These are phyloP conservation scores for Leptopilina boulardi DNA, from an alignment of 1,140 invertebrate genomes.

Conservation along the genomic window DNA sequence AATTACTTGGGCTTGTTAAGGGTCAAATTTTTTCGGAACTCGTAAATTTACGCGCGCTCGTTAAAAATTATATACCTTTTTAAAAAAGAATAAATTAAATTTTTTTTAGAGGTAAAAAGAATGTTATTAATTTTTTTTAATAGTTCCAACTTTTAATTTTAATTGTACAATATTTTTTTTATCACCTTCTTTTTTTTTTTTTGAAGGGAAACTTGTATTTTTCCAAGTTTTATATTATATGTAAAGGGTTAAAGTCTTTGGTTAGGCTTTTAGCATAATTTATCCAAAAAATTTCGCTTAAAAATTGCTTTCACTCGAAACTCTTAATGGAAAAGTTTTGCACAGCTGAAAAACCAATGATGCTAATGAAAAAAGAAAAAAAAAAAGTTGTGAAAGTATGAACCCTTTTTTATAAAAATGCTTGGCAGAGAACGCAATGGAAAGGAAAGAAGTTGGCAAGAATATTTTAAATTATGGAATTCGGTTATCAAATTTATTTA, in stretches of 20 bases:
- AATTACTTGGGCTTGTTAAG: background rate
- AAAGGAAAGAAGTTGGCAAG: background rate
- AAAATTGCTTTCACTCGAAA: slow-evolving; percentile 1
- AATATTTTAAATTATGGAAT: background rate
- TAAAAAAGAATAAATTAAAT: background rate
- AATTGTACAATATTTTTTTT: background rate
- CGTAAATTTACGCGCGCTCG: background rate
- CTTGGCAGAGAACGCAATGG: background rate
- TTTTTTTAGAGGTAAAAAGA: background rate
- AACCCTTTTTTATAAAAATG: slow-evolving; percentile 42
- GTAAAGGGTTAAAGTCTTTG: background rate
- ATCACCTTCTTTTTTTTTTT: background rate
- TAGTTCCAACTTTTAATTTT: no score
- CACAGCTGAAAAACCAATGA: slow-evolving; percentile 19
- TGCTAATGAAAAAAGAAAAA: slow-evolving; percentile 1
- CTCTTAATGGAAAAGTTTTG: slow-evolving; percentile 31
- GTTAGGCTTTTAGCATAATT: slow-evolving; percentile 12
- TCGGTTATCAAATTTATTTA: background rate
- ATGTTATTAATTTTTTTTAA: no score
- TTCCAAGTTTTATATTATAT: background rate
- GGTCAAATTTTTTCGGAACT: background rate
- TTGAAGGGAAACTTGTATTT: background rate
- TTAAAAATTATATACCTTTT: background rate
- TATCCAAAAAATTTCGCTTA: background rate
- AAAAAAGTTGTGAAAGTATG: slow-evolving; percentile 18